phyloP scores from a whole-genome alignment of 2,797 vertebrate genomes.

The Urophycis tenuis region DNA sequence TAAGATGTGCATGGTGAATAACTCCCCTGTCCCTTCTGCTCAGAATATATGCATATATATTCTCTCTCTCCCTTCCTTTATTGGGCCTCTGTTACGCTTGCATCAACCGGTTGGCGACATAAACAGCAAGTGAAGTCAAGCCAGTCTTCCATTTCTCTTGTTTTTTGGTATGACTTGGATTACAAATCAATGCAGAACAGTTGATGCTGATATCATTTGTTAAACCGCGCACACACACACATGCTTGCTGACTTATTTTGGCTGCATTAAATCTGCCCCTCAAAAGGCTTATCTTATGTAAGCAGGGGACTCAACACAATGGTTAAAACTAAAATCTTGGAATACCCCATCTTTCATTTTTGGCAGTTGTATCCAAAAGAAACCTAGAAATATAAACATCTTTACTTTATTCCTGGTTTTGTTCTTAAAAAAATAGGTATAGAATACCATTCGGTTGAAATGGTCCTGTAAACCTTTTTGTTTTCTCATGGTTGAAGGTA shows the following conservation, averaged over 20 bases:
- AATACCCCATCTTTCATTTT: neutral
- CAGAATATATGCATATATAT: slow-evolving; percentile 14
- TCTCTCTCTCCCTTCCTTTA: slow-evolving; percentile 21
- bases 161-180: slow-evolving; percentile 31
- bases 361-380: neutral
- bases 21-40: slow-evolving; percentile 8
- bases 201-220: slow-evolving; percentile 26
- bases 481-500: slow-evolving; percentile 41
- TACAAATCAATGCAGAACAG: slow-evolving; percentile 35
- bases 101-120: slow-evolving; percentile 21
- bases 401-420: slow-evolving; percentile 31
- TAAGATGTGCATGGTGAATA: slow-evolving; percentile 10
- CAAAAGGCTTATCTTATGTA: slow-evolving; percentile 29
- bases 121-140: slow-evolving; percentile 37
- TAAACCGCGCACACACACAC: slow-evolving; percentile 26
- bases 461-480: slow-evolving; percentile 36
- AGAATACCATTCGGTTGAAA: slow-evolving; percentile 46
- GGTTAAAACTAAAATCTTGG: neutral
- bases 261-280: slow-evolving; percentile 32
- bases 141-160: slow-evolving; percentile 58
- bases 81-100: slow-evolving; percentile 24
- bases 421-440: slow-evolving; percentile 39
- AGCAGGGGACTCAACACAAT: slow-evolving; percentile 32
- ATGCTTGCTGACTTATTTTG: slow-evolving; percentile 42
- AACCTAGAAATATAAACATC: neutral